Evolutionary conservation across 2,888 invertebrate species (phyloP), one percentile per base, ranked within the genome.

Genomic region (Tetrapedia diversipes): DNA sequence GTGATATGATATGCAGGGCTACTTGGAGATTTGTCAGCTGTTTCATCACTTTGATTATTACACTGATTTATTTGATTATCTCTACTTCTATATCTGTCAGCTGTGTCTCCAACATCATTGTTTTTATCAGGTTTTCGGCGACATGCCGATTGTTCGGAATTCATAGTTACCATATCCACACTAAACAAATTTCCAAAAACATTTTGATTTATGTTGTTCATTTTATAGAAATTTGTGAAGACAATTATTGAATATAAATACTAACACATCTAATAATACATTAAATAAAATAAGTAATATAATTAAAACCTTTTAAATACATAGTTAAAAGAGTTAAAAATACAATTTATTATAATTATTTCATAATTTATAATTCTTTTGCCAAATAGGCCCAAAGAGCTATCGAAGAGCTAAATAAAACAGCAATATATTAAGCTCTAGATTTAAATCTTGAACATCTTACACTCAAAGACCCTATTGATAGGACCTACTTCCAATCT

Each of bases 81-180:
- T 70, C 85, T 85, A 74, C 83, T 79, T 77, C 81, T 82, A 63
- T 84, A 75, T 77, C 82, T 86, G 39, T 86, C 86, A 14, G 81
- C 71, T 65, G 74, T 81, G 78, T 84, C 86, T 76, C 87, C 90
- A 63, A 87, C 86, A 81, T 92, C 92, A 88, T 92, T 92, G 80
- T 92, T 92, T 85, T 92, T 91, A 88, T 92, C 92, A 89, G 93
- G 92, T 91, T 93, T 93, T 90, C 93, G 93, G 92, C 94, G 93
- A 89, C 93, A 92, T 90, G 93, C 93, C 92, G 93, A 93, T 92
- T 94, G 94, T 89, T 94, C 94, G 84, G 94, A 93, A 92, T 94
- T 94, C 94, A 94, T 94, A 87, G 94, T 94, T 93, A 94, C 94
- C 94, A 94, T 94, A 93, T 92, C 93, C 93, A 93, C 83, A 92